phyloP scores from a whole-genome alignment of 1,140 invertebrate genomes.

The Calycopis cecrops region DNA sequence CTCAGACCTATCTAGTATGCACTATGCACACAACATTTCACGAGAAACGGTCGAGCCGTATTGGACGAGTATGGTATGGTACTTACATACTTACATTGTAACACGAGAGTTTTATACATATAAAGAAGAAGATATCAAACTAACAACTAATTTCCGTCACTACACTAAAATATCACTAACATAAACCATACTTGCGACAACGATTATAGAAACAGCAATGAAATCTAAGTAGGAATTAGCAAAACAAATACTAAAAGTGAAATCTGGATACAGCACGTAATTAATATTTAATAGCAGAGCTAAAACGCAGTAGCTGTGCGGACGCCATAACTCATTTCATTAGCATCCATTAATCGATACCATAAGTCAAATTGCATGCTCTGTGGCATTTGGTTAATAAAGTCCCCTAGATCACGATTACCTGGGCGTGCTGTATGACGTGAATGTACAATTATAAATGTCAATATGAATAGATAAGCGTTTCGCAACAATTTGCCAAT shows the following conservation, averaged over 20 bases:
- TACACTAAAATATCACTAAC: no score
- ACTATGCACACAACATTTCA: no score
- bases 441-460: conserved; percentile 28
- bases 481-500: conserved; percentile 10
- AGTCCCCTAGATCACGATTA: conserved; percentile 16
- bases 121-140: no score
- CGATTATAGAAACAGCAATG: no score
- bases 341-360: conserved; percentile 18
- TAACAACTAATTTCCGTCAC: no score
- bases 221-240: no score
- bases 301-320: conserved; percentile 14
- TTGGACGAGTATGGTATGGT: no score
- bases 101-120: no score
- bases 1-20: no score
- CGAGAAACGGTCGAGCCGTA: no score
- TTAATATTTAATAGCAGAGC: conserved; percentile 5
- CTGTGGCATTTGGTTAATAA: conserved; percentile 18
- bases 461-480: conserved; percentile 17
- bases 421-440: conserved; percentile 20
- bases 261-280: background rate
- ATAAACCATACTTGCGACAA: no score
- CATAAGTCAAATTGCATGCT: conserved; percentile 20
- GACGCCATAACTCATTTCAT: conserved; percentile 18
- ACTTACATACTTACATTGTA: no score
- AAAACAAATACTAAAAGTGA: background rate